phyloP scores from a whole-genome alignment of 2,113 vertebrate species.

The Apistogramma diplotaenia region DNA sequence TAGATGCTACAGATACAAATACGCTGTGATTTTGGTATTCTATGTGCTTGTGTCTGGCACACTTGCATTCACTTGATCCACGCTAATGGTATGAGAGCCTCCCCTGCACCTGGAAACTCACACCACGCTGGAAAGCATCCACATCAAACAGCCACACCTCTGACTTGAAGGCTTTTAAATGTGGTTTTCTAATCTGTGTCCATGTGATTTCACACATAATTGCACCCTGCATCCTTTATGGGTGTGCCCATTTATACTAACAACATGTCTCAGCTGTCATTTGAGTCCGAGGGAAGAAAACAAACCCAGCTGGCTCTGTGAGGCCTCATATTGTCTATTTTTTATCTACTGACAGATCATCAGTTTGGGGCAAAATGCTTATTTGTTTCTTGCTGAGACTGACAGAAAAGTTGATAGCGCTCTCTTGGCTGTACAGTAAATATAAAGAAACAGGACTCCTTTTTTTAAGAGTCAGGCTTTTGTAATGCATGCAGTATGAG shows the following conservation, averaged over 20 bases:
- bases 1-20: slow-evolving; percentile 63
- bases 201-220: neutral
- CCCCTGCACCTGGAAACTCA: slow-evolving; percentile 16
- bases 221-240: neutral
- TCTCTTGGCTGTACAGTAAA: neutral
- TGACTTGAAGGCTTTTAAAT: neutral
- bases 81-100: neutral
- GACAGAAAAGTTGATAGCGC: neutral
- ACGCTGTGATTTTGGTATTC: slow-evolving; percentile 14
- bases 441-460: neutral
- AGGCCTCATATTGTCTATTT: neutral
- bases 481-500: no score
- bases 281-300: neutral
- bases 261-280: neutral
- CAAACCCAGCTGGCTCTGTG: neutral
- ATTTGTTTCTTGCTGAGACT: neutral
- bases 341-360: neutral
- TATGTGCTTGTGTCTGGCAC: slow-evolving; percentile 14
- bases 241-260: slow-evolving; percentile 12
- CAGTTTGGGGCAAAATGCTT: neutral
- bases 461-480: no score
- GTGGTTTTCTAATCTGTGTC: slow-evolving; percentile 5
- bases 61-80: neutral
- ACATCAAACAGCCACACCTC: slow-evolving; percentile 43
- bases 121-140: slow-evolving; percentile 21